These are phyloP conservation scores for Globodera rostochiensis DNA, from an alignment of 1,140 invertebrate species.

Conservation along the genomic window DNA sequence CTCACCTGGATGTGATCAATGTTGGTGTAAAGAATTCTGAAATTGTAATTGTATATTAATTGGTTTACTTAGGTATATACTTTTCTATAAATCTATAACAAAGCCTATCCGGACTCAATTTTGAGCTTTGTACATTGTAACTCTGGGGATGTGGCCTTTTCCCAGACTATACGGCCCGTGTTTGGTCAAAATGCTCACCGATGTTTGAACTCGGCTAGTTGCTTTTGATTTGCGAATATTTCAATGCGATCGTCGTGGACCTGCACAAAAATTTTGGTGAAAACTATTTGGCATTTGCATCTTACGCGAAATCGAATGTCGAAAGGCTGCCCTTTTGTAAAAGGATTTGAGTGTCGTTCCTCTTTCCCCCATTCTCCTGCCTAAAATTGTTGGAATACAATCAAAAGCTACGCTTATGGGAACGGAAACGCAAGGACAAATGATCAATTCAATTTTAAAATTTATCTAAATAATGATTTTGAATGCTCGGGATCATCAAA, in stretches of 20 bases:
- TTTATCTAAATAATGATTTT: no score
- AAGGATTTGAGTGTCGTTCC: constrained; percentile 45
- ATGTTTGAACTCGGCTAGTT: constrained; percentile 49
- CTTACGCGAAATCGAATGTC: constrained; percentile 45
- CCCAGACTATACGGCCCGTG: no score
- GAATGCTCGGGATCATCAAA: no score
- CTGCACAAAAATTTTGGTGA: not conserved
- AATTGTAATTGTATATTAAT: not conserved
- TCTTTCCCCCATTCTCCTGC: constrained; percentile 50
- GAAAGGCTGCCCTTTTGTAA: constrained; percentile 37
- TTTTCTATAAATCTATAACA: not conserved
- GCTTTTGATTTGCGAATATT: constrained; percentile 49
- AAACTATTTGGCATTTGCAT: not conserved
- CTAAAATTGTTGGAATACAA: constrained; percentile 7
- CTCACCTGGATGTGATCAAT: constrained; percentile 43
- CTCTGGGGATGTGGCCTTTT: no score
- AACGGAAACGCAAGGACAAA: no score
- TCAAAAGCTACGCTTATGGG: not conserved
- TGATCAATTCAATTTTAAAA: no score
- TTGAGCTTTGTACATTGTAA: no score
- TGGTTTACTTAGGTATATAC: not conserved
- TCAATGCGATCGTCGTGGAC: constrained; percentile 49
- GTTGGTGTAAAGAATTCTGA: constrained; percentile 7
- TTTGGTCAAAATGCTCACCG: constrained; percentile 4
- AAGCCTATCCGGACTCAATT: no score